These are phyloP conservation scores for Drosophila helvetica DNA, from an alignment of 2,888 invertebrate genomes.

Conservation along the genomic window DNA sequence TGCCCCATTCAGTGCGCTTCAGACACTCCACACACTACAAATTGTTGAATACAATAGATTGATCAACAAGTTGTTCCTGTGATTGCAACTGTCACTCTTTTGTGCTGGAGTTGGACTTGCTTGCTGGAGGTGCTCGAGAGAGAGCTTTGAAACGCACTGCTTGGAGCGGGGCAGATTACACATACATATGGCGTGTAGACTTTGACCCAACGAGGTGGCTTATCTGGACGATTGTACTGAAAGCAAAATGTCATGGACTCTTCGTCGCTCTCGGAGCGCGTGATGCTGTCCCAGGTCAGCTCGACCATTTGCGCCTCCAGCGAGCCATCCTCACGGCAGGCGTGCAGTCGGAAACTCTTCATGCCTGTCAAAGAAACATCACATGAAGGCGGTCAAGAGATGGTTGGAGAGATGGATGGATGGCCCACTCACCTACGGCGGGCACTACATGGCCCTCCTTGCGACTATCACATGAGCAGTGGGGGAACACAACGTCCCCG, in stretches of 20 bases:
- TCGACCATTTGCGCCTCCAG: slow-evolving; percentile 91
- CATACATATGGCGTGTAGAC: slow-evolving; percentile 95
- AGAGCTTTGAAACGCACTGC: neutral
- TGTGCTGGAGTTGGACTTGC: too few relatives aligned
- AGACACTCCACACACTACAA: neutral
- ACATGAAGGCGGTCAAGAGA: neutral
- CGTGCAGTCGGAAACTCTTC: slow-evolving; percentile 89
- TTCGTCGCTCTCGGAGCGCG: slow-evolving; percentile 95
- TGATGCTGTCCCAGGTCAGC: slow-evolving; percentile 92
- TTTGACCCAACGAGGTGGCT: slow-evolving; percentile 92
- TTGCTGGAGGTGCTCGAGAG: neutral
- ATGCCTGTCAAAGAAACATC: slow-evolving; percentile 84
- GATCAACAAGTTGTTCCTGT: neutral
- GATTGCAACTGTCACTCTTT: too few relatives aligned
- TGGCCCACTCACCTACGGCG: slow-evolving; percentile 86
- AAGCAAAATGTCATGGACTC: slow-evolving; percentile 96
- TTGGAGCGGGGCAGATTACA: slow-evolving; percentile 61
- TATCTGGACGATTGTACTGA: slow-evolving; percentile 91
- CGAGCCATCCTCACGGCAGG: slow-evolving; percentile 92
- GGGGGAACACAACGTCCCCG: slow-evolving; percentile 96
- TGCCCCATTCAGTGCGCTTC: neutral
- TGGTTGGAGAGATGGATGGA: neutral
- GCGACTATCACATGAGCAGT: slow-evolving; percentile 95
- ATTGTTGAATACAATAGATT: neutral
- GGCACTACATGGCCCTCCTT: slow-evolving; percentile 94